Evolutionary conservation across 2,888 invertebrate genomes (phyloP).

Genomic region (Philopedon plagiatum): DNA sequence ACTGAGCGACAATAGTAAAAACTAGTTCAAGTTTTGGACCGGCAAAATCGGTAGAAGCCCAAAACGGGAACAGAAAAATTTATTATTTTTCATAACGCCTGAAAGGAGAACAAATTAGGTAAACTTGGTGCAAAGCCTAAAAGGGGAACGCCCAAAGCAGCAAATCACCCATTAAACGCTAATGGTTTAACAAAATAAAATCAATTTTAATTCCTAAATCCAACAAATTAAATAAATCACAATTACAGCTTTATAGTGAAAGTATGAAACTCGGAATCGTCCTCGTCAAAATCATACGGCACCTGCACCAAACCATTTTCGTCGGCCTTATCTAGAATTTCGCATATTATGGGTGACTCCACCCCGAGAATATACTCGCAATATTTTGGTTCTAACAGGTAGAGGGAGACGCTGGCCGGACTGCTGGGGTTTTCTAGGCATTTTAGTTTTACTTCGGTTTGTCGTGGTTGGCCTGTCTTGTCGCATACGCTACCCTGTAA

Average conservation of each 20-base stretch:
- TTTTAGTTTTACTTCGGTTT: slow-evolving; percentile 88
- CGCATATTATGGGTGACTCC: slow-evolving; percentile 92
- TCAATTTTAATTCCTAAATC: not conserved
- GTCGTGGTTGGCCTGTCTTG: slow-evolving; percentile 82
- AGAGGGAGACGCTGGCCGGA: slow-evolving; percentile 85
- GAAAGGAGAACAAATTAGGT: too few species aligned
- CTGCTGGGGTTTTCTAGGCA: slow-evolving; percentile 82
- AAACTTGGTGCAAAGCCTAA: too few species aligned
- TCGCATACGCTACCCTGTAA: slow-evolving; percentile 86
- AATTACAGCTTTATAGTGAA: slow-evolving; percentile 44
- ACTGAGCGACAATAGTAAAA: too few species aligned
- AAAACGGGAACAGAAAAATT: too few species aligned
- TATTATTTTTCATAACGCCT: too few species aligned
- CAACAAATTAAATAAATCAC: not conserved
- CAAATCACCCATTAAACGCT: too few species aligned
- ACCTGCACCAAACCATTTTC: slow-evolving; percentile 79
- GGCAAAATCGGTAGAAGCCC: too few species aligned
- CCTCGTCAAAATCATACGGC: slow-evolving; percentile 36
- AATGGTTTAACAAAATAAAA: not conserved
- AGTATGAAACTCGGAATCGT: slow-evolving; percentile 22
- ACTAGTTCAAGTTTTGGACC: too few species aligned
- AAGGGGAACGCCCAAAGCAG: too few species aligned
- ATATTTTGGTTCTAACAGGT: slow-evolving; percentile 90
- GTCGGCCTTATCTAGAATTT: slow-evolving; percentile 85
- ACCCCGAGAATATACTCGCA: slow-evolving; percentile 97